These are phyloP conservation scores for Hirtodrosophila trivittata DNA, from an alignment of 2,888 invertebrate genomes.

Conservation along the genomic window DNA sequence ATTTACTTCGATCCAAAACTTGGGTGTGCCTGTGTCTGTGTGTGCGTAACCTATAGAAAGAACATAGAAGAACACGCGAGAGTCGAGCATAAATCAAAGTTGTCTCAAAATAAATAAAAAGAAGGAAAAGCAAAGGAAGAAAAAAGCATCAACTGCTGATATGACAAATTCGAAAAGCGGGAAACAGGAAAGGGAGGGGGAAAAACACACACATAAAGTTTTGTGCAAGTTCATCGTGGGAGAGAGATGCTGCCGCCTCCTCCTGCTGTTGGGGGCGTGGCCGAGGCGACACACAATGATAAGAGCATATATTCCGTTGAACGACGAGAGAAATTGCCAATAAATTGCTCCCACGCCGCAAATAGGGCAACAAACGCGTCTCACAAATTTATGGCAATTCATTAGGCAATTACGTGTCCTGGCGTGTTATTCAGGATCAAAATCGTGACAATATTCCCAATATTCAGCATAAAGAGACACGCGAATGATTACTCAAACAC, in stretches of 20 bases:
- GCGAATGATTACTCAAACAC: too few relatives aligned
- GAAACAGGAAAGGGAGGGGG: conserved; percentile 8
- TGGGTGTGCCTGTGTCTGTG: conserved; percentile 12
- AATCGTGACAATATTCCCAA: too few relatives aligned
- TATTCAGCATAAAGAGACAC: too few relatives aligned
- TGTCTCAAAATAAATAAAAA: not conserved
- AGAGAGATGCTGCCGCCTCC: conserved; percentile 19
- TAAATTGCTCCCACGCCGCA: conserved; percentile 60
- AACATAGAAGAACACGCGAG: too few relatives aligned
- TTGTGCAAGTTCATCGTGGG: conserved; percentile 42
- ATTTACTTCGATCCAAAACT: not conserved
- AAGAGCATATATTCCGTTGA: conserved; percentile 17
- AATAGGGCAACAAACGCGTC: conserved; percentile 13
- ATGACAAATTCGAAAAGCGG: conserved; percentile 49
- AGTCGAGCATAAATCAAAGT: conserved; percentile 44
- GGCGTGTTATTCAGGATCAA: not conserved
- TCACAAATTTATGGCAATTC: conserved; percentile 67
- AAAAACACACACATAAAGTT: conserved; percentile 26
- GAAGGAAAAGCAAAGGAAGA: not conserved
- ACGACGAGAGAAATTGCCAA: conserved; percentile 63
- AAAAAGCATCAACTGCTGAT: conserved; percentile 41
- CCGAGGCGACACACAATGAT: conserved; percentile 10
- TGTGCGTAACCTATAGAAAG: too few relatives aligned
- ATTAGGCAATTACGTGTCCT: conserved; percentile 45
- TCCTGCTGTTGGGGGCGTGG: conserved; percentile 27